A percentile compares a stretch with the other conserved stretches of the same genome.
Conservation (phyloP, 2,888 invertebrate species). For the Cordylochernes scorpioides region DNA sequence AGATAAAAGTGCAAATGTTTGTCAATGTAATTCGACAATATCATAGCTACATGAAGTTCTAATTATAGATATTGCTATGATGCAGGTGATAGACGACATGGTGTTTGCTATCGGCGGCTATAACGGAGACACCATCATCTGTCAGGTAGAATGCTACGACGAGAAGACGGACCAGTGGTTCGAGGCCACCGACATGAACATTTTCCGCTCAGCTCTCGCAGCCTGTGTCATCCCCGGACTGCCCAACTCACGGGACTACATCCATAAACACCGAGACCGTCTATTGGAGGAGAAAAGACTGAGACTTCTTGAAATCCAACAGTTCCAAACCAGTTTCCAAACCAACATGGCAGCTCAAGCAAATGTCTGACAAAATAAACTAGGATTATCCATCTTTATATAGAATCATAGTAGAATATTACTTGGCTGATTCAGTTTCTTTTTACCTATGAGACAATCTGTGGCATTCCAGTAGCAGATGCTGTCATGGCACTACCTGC, state of each 20-base stretch:
- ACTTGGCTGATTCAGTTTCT: too few species aligned
- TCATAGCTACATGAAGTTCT: not conserved
- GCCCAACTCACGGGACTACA: conserved; percentile 14
- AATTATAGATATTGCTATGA: conserved; percentile 11
- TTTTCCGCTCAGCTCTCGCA: conserved; percentile 49
- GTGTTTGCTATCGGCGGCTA: conserved; percentile 60
- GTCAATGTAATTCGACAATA: too few species aligned
- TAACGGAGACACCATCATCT: conserved; percentile 39
- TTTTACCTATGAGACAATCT: too few species aligned
- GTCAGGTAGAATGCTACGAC: conserved; percentile 51
- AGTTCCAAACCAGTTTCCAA: too few species aligned
- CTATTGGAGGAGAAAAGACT: conserved; percentile 67
- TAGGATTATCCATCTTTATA: too few species aligned
- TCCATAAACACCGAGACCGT: conserved; percentile 57
- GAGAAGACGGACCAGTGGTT: conserved; percentile 34
- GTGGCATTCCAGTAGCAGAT: too few species aligned
- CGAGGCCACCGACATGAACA: conserved; percentile 44
- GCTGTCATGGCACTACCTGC: too few species aligned
- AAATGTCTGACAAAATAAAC: too few species aligned
- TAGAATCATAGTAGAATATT: too few species aligned
- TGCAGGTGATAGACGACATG: conserved; percentile 43
- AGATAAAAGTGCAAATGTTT: too few species aligned
- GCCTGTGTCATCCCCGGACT: conserved; percentile 44
- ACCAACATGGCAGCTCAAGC: too few species aligned
- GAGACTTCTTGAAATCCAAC: conserved; percentile 37